Conservation (phyloP, 2,113 vertebrate genomes). For the Clarias magur region DNA sequence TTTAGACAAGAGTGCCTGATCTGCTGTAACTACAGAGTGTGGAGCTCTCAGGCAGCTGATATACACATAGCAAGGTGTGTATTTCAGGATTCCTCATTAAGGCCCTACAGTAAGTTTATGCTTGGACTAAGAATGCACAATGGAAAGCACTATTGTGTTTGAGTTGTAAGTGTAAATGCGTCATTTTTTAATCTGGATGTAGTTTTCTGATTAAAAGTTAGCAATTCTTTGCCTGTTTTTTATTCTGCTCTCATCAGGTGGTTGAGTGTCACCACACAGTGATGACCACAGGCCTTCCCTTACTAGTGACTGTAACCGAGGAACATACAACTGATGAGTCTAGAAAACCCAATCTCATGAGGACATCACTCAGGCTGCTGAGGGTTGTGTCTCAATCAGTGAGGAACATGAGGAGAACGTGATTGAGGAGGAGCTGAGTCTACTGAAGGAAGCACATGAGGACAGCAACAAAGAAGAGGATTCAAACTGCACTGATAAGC, state of each 20-base stretch:
- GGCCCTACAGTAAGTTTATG: too few relatives aligned
- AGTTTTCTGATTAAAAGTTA: too few relatives aligned
- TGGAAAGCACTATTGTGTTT: too few relatives aligned
- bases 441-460: conserved; percentile 11
- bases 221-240: neutral
- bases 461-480: neutral
- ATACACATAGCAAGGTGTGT: neutral
- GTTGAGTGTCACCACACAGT: neutral
- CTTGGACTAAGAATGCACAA: too few relatives aligned
- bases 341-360: neutral
- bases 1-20: too few relatives aligned
- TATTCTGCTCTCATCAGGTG: neutral
- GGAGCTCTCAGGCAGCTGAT: too few relatives aligned
- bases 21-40: too few relatives aligned
- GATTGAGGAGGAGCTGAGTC: neutral
- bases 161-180: too few relatives aligned
- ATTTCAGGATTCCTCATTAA: neutral
- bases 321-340: neutral
- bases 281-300: too few relatives aligned
- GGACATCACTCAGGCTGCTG: neutral
- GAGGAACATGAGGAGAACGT: neutral
- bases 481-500: neutral
- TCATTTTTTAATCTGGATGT: too few relatives aligned
- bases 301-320: neutral
- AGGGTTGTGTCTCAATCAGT: neutral